Percentiles rank a stretch among this genome's conserved stretches.
These are phyloP conservation scores for Peromyscus leucopus DNA, from an alignment of 2,113 vertebrate genomes.

Conservation along the genomic window DNA sequence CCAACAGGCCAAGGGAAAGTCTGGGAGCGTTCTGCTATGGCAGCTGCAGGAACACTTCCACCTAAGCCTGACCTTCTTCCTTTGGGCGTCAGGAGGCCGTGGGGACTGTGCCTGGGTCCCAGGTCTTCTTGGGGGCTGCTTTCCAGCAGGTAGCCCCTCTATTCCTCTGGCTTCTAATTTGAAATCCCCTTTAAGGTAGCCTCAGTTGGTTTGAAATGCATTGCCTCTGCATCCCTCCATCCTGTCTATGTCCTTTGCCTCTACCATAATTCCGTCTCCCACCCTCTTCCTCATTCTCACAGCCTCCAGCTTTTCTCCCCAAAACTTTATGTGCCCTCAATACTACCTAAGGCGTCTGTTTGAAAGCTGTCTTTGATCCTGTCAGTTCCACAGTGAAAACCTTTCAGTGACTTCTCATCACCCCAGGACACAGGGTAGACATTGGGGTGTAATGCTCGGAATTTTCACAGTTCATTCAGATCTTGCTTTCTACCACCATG, in stretches of 20 bases:
- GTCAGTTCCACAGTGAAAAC: not conserved
- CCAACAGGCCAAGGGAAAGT: not conserved
- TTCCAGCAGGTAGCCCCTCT: not conserved
- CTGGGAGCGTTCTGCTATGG: slow-evolving; percentile 43
- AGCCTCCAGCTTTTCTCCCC: not conserved
- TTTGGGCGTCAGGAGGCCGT: not conserved
- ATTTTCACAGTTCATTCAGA: not conserved
- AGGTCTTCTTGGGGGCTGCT: not conserved
- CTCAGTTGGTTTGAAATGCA: not conserved
- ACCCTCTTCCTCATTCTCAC: not conserved
- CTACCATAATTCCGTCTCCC: not conserved
- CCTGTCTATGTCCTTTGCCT: not conserved
- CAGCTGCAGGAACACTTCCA: slow-evolving; percentile 17
- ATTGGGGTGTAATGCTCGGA: not conserved
- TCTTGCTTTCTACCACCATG: not conserved
- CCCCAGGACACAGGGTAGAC: not conserved
- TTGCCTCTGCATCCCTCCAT: not conserved
- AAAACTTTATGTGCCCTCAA: not conserved
- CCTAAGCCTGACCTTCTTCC: not conserved
- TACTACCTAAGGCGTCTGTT: slow-evolving; percentile 5
- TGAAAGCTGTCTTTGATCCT: not conserved
- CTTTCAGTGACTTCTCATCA: not conserved
- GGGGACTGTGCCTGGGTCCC: not conserved
- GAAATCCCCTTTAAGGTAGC: not conserved
- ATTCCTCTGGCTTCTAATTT: not conserved